Base-by-base conservation (phyloP, 2,113 vertebrate genomes). In the Phalacrocorax pelagicus region DNA sequence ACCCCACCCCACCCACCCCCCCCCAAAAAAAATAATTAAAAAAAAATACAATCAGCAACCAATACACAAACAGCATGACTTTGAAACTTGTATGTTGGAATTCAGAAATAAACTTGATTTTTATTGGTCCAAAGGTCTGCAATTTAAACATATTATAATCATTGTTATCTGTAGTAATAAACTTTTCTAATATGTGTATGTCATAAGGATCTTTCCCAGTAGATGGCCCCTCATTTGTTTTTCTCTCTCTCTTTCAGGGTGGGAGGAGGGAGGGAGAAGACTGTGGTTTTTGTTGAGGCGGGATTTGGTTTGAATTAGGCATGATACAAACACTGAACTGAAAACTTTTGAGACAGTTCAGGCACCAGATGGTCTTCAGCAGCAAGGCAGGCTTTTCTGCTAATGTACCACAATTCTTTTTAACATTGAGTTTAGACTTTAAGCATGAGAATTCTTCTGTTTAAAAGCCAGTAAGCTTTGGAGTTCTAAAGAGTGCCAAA, bases 291-390 rank as follows among this genome's bases (percentile, higher is more conserved):
- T 90, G 62, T 83, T 88, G 32, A 88, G 34, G 19, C 22, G 11
- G 23, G 7, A 59, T 93, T 96, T 91, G 79, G 65, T 95, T 94
- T 97, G 86, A 93, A 94, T 95, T 94, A 95, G 46, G 66, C 71
- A 8, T 66, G 81, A 63, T 73, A 52, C 52, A 80, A 88, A 88
- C 71, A 84, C 46, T 65, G 78, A 94, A 80, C 14, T 91, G 58
- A 88, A 92, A 82, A 73, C 61, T 91, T 79, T 40, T 70, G 66
- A 66, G 66, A 58, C 49, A 70, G 29, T 14, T 90, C 51, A 18
- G 62, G 54, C 92, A 88, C 83, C 86, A 91, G 59, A 95, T 94
- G 88, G 82, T 92, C 38, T 86, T 86, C 47, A 86, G 83, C 86
- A 92, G 61, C 69, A 72, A 78, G 65, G 36, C 81, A 94, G 38